phyloP scores from a whole-genome alignment of 1,140 invertebrate species.

The Achroia grisella region DNA sequence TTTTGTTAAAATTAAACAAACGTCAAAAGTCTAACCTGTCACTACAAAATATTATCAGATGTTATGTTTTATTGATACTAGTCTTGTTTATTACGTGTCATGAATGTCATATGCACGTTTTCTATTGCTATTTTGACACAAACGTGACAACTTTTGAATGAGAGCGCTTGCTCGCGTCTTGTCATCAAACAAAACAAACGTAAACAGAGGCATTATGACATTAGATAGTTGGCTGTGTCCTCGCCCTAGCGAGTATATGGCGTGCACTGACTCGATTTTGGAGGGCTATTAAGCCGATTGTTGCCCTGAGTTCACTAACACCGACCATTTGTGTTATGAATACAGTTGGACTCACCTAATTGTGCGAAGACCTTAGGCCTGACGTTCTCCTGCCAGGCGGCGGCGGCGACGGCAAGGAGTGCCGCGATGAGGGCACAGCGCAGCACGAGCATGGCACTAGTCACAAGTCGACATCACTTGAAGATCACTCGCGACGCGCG shows the following conservation, averaged over 20 bases:
- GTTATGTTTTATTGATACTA: no score
- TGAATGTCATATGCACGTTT: not conserved
- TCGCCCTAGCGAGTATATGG: conserved; percentile 1
- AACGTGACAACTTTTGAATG: conserved; percentile 39
- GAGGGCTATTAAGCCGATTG: conserved; percentile 23
- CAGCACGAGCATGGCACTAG: conserved; percentile 68
- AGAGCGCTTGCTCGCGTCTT: conserved; percentile 38
- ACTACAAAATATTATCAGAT: no score
- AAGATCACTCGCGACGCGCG: conserved; percentile 50
- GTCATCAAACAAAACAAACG: conserved; percentile 52
- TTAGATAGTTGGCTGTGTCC: not conserved
- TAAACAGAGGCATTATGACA: conserved; percentile 32
- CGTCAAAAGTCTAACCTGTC: no score
- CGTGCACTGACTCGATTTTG: conserved; percentile 8
- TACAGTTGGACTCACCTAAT: conserved; percentile 80
- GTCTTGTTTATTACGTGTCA: no score
- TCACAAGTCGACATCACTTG: conserved; percentile 70
- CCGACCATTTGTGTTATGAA: conserved; percentile 2
- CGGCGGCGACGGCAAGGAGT: conserved; percentile 52
- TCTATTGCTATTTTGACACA: conserved; percentile 17
- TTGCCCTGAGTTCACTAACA: conserved; percentile 39
- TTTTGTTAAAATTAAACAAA: no score
- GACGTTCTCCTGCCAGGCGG: conserved; percentile 89
- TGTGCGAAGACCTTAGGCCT: conserved; percentile 90
- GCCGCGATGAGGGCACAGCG: conserved; percentile 61